Percentiles rank a stretch among this genome's conserved stretches.
phyloP scores from a whole-genome alignment of 2,888 invertebrate genomes.

The Mesorhabditis sp. region DNA sequence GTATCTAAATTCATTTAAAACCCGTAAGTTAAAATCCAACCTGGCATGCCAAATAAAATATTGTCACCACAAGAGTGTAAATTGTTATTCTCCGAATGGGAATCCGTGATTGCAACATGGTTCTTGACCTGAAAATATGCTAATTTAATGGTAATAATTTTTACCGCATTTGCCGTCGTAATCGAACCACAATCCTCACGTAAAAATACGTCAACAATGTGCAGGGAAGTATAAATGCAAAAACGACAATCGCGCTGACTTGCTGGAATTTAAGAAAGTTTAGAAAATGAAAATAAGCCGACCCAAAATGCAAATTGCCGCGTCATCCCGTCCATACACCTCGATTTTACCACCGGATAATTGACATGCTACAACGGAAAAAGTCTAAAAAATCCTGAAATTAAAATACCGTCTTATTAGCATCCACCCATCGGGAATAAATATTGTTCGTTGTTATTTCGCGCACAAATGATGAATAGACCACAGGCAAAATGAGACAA shows the following conservation, averaged over 20 bases:
- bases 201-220: constrained; percentile 38
- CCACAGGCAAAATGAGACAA: constrained; percentile 37
- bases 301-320: constrained; percentile 13
- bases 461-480: constrained; percentile 16
- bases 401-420: constrained; percentile 3
- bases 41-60: constrained; percentile 39
- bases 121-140: constrained; percentile 17
- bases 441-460: background rate
- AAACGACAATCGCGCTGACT: constrained; percentile 27
- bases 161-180: constrained; percentile 32
- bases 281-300: too few relatives aligned
- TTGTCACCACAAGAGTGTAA: constrained; percentile 40
- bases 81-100: constrained; percentile 41
- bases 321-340: constrained; percentile 37
- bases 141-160: constrained; percentile 6
- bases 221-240: constrained; percentile 38
- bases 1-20: constrained; percentile 5
- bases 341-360: constrained; percentile 21
- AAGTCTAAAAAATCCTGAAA: background rate
- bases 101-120: constrained; percentile 40
- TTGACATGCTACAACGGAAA: constrained; percentile 18
- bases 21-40: constrained; percentile 7
- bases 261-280: background rate
- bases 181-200: constrained; percentile 32
- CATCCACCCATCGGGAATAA: constrained; percentile 9